These are phyloP conservation scores for Cerceris rybyensis DNA, from an alignment of 2,888 invertebrate species.

Conservation along the genomic window DNA sequence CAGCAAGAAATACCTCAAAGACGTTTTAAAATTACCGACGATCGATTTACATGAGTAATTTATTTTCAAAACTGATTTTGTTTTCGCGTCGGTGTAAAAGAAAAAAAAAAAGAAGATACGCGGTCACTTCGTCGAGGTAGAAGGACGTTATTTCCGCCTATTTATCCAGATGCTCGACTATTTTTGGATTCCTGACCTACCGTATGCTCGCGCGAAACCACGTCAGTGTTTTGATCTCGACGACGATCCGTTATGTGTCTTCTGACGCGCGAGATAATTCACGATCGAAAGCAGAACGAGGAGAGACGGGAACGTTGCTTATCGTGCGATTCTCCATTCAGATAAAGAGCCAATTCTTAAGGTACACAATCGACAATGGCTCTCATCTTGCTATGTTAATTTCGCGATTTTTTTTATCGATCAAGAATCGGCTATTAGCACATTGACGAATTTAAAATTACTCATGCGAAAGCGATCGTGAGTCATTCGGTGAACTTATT, in stretches of 20 bases:
- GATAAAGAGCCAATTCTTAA: neutral
- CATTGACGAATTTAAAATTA: no score
- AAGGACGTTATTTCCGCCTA: conserved; percentile 39
- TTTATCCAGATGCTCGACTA: conserved; percentile 39
- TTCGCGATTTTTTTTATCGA: no score
- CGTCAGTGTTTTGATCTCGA: neutral
- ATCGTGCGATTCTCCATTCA: neutral
- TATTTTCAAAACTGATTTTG: neutral
- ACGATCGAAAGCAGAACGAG: neutral
- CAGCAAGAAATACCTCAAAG: no score
- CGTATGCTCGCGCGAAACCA: conserved; percentile 17
- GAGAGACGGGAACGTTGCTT: neutral
- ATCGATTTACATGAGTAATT: no score
- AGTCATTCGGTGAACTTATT: no score
- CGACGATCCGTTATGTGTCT: neutral
- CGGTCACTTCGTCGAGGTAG: conserved; percentile 12
- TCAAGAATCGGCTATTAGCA: no score
- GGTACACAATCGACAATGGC: neutral
- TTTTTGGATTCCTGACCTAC: conserved; percentile 67
- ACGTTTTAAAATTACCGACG: no score
- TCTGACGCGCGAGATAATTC: conserved; percentile 1
- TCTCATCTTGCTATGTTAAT: no score
- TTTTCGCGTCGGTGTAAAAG: neutral
- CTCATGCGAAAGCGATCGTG: no score
- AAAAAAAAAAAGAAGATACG: conserved; percentile 18